Conservation (phyloP, 2,888 invertebrate species). For the Volucella inanis region DNA sequence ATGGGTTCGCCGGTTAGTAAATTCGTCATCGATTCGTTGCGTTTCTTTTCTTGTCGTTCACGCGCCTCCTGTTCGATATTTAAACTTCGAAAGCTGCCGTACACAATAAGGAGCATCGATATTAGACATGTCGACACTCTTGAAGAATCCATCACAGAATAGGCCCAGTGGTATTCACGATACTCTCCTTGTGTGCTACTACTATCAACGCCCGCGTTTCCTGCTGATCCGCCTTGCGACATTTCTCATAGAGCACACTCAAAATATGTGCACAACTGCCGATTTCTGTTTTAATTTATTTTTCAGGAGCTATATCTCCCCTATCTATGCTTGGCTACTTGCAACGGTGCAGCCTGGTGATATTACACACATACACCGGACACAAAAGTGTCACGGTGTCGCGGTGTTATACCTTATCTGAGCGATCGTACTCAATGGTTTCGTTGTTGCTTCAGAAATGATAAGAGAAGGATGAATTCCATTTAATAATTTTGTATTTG, state of each 20-base stretch:
- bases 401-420: conserved; percentile 37
- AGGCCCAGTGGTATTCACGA: conserved; percentile 92
- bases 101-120: conserved; percentile 98
- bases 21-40: conserved; percentile 85
- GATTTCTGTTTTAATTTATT: conserved; percentile 12
- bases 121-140: conserved; percentile 98
- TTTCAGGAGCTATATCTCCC: neutral
- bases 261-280: conserved; percentile 58
- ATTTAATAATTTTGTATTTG: conserved; percentile 47
- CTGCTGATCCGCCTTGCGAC: conserved; percentile 75
- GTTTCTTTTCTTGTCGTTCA: conserved; percentile 90
- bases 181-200: conserved; percentile 81
- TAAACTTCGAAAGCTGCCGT: conserved; percentile 97
- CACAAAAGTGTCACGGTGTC: conserved; percentile 72
- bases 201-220: conserved; percentile 76
- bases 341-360: conserved; percentile 11
- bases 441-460: neutral
- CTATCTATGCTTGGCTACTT: conserved; percentile 15
- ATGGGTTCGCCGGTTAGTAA: conserved; percentile 83
- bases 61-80: conserved; percentile 98
- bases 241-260: conserved; percentile 71
- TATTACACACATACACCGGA: conserved; percentile 63
- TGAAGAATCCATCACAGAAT: conserved; percentile 98
- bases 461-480: neutral
- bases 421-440: conserved; percentile 16